Evolutionary conservation across 2,113 vertebrate species (phyloP).

Genomic region (Chionis minor): DNA sequence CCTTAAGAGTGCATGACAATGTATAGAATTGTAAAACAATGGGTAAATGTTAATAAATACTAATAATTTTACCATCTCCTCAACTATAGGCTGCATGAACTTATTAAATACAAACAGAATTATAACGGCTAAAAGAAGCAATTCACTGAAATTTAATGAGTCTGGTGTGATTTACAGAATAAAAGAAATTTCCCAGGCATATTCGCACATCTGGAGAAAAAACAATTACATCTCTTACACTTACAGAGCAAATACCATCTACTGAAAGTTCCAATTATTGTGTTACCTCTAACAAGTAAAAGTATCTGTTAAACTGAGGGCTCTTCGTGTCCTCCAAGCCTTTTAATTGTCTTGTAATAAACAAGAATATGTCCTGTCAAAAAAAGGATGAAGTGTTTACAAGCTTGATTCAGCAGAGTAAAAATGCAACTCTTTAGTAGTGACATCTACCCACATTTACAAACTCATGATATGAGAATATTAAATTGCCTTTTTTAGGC

Average conservation of each 20-base stretch:
- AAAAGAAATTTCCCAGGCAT: neutral
- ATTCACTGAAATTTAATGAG: neutral
- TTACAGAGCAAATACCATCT: neutral
- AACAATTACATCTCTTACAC: neutral
- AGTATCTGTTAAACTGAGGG: conserved; percentile 99
- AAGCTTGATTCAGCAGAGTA: neutral
- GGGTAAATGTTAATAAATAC: neutral
- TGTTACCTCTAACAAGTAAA: conserved; percentile 97
- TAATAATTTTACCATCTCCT: neutral
- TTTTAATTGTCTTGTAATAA: conserved; percentile 99
- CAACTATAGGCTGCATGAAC: neutral
- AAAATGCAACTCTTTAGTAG: neutral
- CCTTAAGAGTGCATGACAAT: neutral
- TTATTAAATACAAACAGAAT: neutral
- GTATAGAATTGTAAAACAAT: neutral
- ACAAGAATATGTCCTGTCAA: conserved; percentile 97
- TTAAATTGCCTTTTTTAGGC: neutral
- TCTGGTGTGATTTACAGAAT: neutral
- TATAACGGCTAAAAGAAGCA: neutral
- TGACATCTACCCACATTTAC: neutral
- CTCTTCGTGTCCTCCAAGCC: conserved; percentile 99
- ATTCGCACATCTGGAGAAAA: neutral
- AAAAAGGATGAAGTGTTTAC: conserved; percentile 39
- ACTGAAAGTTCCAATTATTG: neutral
- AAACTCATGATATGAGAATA: neutral